A percentile compares a stretch with the other conserved stretches of the same genome.
Evolutionary conservation across 2,797 vertebrate species (phyloP).

Genomic region (Tauraco hartlaubi): DNA sequence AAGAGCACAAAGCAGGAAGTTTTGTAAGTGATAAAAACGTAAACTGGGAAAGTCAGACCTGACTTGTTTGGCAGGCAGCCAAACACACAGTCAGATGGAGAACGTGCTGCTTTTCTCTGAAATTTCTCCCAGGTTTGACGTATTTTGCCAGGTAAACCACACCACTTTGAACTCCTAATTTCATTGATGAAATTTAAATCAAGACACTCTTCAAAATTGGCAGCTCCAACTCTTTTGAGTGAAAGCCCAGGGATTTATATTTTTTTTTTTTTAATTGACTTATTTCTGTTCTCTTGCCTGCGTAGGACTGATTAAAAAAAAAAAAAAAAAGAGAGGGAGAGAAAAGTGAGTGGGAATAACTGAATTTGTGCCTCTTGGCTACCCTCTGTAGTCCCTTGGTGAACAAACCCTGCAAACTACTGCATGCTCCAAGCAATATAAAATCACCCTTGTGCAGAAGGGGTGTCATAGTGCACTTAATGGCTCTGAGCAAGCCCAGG

Average conservation of each 20-base stretch:
- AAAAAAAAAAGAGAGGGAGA: not conserved
- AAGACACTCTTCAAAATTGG: not conserved
- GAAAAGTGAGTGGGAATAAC: not conserved
- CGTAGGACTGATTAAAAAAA: not conserved
- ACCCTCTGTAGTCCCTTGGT: not conserved
- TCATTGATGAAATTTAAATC: not conserved
- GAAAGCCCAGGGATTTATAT: not conserved
- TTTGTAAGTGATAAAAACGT: not conserved
- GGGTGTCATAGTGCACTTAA: not conserved
- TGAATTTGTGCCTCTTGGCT: not conserved
- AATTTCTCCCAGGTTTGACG: not conserved
- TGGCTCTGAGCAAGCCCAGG: not conserved
- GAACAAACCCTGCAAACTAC: not conserved
- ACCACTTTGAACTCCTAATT: not conserved
- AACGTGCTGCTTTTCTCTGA: not conserved
- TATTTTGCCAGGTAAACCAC: not conserved
- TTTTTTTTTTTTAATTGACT: not conserved
- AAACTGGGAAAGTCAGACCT: not conserved
- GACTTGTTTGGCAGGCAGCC: not conserved
- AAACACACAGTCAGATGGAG: not conserved
- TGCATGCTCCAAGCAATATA: not conserved
- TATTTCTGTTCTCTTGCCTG: not conserved
- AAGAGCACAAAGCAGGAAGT: not conserved
- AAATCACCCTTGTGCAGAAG: not conserved
- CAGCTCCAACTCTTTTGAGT: not conserved